Evolutionary conservation across 2,797 vertebrate genomes (phyloP).

Genomic region (Gymnoscopelus microlampas): DNA sequence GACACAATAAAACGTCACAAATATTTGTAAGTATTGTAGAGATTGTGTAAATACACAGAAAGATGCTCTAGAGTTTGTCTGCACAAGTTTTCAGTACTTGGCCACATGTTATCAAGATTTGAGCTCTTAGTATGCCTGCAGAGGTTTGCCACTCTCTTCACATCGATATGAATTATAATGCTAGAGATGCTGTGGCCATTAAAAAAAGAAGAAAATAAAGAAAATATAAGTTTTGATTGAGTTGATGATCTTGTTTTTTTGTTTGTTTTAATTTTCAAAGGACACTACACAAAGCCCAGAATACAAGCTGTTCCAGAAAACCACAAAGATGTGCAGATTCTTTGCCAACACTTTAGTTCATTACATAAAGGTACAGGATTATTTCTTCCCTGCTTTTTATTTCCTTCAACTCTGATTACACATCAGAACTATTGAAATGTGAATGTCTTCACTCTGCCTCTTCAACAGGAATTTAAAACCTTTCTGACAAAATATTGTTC

Average conservation of each 20-base stretch:
- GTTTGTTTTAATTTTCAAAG: conserved; percentile 64
- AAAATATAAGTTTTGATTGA: neutral
- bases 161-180: neutral
- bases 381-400: neutral
- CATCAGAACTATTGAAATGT: neutral
- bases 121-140: neutral
- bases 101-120: neutral
- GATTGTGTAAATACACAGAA: too few species aligned
- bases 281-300: conserved; percentile 81
- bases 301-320: conserved; percentile 92
- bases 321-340: conserved; percentile 92
- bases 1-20: too few species aligned
- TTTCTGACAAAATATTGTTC: conserved; percentile 85
- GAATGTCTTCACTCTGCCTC: conserved; percentile 2
- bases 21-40: too few species aligned
- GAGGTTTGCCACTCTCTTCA: neutral
- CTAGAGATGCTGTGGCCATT: conserved; percentile 1
- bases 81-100: neutral
- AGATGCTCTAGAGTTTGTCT: neutral
- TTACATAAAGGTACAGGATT: conserved; percentile 89
- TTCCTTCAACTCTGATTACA: neutral
- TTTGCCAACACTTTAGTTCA: conserved; percentile 94
- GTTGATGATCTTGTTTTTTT: conserved; percentile 18
- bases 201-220: too few species aligned
- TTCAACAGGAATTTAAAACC: conserved; percentile 88